Base-by-base conservation (phyloP, 2,797 vertebrate species). In the Clarias laeviceps region DNA sequence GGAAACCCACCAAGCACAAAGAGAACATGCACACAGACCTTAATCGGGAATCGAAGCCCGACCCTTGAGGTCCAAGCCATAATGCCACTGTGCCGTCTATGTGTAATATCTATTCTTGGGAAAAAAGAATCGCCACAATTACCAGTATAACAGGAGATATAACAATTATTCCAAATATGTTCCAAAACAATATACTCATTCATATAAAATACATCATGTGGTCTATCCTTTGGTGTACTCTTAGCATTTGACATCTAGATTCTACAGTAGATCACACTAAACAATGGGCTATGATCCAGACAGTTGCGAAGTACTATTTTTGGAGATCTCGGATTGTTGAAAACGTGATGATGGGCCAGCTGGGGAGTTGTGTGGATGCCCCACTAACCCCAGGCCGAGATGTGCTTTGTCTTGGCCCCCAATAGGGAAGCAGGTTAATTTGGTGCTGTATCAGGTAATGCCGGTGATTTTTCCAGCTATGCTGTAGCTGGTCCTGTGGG, bases 391-490 rank as follows among this genome's bases (percentile, higher is more conserved):
- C 68, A 84, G 80, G 87, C 85, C 62, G 62, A 64, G 83, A 54
- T 88, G 87, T 90, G 90, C 90, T 93, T 91, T 90, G 87, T 91
- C 40, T 64, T 80, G 90, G 88, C 86, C 91, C 93, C 94, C 91
- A 85, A 90, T 89, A 91, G 93, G 89, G 86, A 90, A 85, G 88
- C 91, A 92, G 92, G 93, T 94, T 94, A 94, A 92, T 92, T 92
- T 91, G 90, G 90, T 87, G 87, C 83, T 87, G 91, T 90, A 91
- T 94, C 92, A 94, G 94, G 93, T 94, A 91, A 94, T 89, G 90
- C 85, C 87, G 85, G 91, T 85, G 65, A 90, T 90, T 93, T 79
- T 93, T 87, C 91, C 82, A 89, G 92, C 90, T 86, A 92, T 90
- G 90, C 89, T 88, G 86, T 90, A 92, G 92, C 87, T 85, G 84